Evolutionary conservation across 2,888 invertebrate species (phyloP), one percentile per base, ranked within the genome.

Genomic region (Phalera bucephala): DNA sequence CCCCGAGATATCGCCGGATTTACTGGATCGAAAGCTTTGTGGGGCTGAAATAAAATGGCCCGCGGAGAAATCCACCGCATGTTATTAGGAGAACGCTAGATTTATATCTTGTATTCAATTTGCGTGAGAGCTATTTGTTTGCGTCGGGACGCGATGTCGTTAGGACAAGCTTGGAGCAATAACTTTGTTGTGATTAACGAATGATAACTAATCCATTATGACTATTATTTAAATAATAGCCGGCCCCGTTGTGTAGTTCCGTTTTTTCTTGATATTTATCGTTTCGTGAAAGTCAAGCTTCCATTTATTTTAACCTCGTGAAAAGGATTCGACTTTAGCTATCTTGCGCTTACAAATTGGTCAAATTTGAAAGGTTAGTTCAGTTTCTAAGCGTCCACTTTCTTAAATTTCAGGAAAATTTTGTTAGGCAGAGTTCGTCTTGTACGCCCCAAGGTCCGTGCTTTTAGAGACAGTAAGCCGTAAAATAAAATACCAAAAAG

Each of bases 31-130:
- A 64, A 72, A 73, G 83, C 85, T 84, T 86, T 85, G 85, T 84
- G 81, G 64, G 64, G 65, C 74, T 69, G 71, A 78, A 84, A 84
- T 83, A 83, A 84, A 83, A 83, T 77, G 84, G 80, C 80, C 84
- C 84, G 75, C 75, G 50, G 83, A 84, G 84, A 82, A 84, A 84
- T 82, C 80, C 76, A 73, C 80, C 75, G 81, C 78, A 78, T 77
- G 76, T 81, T 81, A 78, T 83, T 83, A 84, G 78, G 74, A 72
- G 76, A 75, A 74, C 65, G 72, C 72, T 76, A 81, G 82, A 83
- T 84, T 84, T 86, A 86, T 85, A 80, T 80, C 79, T 72, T 82
- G 81, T 83, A 82, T 86, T 86, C 85, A 84, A 85, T 85, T 85
- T 85, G 78, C 70, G 78, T 80, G 72, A 82, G 73, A 80, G 83